Evolutionary conservation across 1,140 invertebrate species (phyloP), one percentile per base, ranked within the genome.

Genomic region (Hermetia illucens): DNA sequence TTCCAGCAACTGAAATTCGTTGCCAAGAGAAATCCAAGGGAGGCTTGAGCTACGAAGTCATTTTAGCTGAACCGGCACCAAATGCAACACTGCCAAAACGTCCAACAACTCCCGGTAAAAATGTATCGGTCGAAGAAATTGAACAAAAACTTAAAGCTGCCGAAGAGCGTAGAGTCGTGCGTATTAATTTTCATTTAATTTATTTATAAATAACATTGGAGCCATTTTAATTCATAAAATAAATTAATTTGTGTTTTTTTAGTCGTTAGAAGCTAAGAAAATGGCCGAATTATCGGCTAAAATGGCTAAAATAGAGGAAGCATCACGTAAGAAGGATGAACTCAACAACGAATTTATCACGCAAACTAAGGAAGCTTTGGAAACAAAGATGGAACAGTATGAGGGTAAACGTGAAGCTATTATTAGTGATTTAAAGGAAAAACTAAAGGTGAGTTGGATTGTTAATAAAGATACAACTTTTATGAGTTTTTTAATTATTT

Each of bases 31-130:
- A 86, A 62, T 81, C 77, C 15, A 79, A 86, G 55, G 88, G 89
- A 25, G 88, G 90, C 21, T 60, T 93, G 31, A 81, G 85, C 49
- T 95, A 89, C 68, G 90, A 95, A 64, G 85, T 93, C 48, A 91
- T 94, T 50, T 64, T 94, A 45, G 84, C 85, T 31, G 85, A 91
- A 51, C 85, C 89, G 13, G 66, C 68, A 35, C 67, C 69, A 21
- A 58, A 60, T 47, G 68, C 71, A 22, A 60, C 67, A 10, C 61
- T 67, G 40, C 69, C 62, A 21, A 82, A 79, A 52, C 71, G 75
- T 44, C 68, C 74, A 8, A 63, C 74, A 16, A 68, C 63, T 41
- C 63, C 59, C 38, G 52, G 50, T 32, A 73, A 71, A 50, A 68
- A 67, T 37, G 66, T 82, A 10, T 82, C 82, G 16, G 77, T 74